Percentiles rank a stretch among this genome's conserved stretches.
Evolutionary conservation across 1,140 invertebrate species (phyloP).

Genomic region (Nephotettix cincticeps): DNA sequence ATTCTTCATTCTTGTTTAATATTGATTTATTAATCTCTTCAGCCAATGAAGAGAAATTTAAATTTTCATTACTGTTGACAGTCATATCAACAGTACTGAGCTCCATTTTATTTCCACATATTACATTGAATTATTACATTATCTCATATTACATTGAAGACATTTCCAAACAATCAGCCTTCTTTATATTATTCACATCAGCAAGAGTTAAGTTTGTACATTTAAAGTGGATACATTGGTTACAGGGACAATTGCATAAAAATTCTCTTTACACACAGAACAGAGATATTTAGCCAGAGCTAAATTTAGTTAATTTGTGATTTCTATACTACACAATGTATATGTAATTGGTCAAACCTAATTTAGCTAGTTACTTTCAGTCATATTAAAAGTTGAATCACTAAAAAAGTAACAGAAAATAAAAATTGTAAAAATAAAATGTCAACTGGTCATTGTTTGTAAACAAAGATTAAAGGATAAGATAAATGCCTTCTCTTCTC

Average conservation of each 20-base stretch:
- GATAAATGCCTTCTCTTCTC: too few species aligned
- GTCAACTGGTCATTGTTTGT: too few species aligned
- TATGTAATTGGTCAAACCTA: too few species aligned
- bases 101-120: background rate
- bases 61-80: background rate
- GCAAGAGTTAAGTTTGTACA: background rate
- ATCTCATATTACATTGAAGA: background rate
- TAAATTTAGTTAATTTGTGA: too few species aligned
- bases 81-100: background rate
- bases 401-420: too few species aligned
- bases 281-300: background rate
- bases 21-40: background rate
- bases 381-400: too few species aligned
- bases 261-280: background rate
- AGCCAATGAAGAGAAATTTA: background rate
- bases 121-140: too few species aligned
- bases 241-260: background rate
- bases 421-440: too few species aligned
- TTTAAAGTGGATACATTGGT: background rate
- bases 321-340: too few species aligned
- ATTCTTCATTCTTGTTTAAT: background rate
- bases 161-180: background rate
- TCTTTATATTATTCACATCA: background rate
- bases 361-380: too few species aligned
- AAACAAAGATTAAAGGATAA: too few species aligned